phyloP scores from a whole-genome alignment of 2,888 invertebrate species.

The Leuctra nigra region DNA sequence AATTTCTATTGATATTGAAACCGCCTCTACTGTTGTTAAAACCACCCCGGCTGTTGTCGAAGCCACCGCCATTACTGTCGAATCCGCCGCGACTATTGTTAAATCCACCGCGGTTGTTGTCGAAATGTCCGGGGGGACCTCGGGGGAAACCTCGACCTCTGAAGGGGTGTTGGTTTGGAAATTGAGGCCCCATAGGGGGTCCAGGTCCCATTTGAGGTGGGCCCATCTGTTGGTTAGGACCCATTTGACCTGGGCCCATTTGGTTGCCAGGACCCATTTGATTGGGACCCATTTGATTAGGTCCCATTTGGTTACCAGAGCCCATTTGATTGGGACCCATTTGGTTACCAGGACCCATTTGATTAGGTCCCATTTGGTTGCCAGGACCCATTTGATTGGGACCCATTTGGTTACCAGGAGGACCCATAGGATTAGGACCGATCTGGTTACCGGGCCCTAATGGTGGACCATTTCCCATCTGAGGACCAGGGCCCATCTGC shows the following conservation, averaged over 20 bases:
- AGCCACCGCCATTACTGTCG: background rate
- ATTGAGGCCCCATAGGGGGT: background rate
- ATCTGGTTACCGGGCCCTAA: background rate
- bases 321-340: background rate
- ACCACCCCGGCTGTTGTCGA: background rate
- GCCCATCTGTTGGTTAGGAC: background rate
- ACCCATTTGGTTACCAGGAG: background rate
- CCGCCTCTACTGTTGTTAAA: background rate
- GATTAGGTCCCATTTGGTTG: background rate
- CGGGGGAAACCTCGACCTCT: background rate
- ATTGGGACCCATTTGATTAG: background rate
- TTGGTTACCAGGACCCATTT: background rate
- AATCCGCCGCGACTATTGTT: background rate
- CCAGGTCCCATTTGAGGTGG: background rate
- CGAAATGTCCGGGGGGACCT: background rate
- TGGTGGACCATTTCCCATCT: background rate
- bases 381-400: background rate
- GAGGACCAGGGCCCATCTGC: conserved; percentile 19
- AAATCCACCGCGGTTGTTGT: conserved; percentile 3
- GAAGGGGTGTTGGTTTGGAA: background rate
- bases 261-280: background rate
- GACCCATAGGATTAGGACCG: background rate
- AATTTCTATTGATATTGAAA: background rate
- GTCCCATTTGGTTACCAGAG: background rate
- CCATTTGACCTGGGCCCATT: background rate